Percentiles rank a stretch among this genome's conserved stretches.
Conservation (phyloP, 2,888 invertebrate species). For the Chymomyza caudatula region DNA sequence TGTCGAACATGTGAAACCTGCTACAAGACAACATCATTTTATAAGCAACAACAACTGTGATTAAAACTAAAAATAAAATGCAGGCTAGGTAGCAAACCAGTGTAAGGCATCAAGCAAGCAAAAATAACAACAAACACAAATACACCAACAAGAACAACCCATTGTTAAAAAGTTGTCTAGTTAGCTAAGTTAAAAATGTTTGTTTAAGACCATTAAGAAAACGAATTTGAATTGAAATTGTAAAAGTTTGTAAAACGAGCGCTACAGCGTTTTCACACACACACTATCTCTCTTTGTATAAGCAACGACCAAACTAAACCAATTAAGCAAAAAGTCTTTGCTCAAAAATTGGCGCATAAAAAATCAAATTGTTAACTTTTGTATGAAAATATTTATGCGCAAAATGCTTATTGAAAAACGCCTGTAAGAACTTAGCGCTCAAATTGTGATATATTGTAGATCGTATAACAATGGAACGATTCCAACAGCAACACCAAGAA, state of each 20-base stretch:
- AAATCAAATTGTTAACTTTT: slow-evolving; percentile 64
- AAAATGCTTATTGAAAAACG: slow-evolving; percentile 11
- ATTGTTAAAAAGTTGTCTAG: slow-evolving; percentile 71
- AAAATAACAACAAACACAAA: slow-evolving; percentile 27
- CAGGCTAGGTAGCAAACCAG: slow-evolving; percentile 34
- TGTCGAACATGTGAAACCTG: slow-evolving; percentile 25
- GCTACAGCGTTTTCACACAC: neutral
- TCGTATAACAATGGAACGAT: slow-evolving; percentile 23
- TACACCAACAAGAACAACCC: slow-evolving; percentile 16
- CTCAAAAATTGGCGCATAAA: slow-evolving; percentile 47
- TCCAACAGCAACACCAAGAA: slow-evolving; percentile 28
- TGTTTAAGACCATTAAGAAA: slow-evolving; percentile 34
- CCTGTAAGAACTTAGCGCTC: slow-evolving; percentile 48
- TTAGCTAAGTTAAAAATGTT: slow-evolving; percentile 59
- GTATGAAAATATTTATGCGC: slow-evolving; percentile 40
- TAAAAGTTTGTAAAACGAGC: neutral
- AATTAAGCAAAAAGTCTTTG: slow-evolving; percentile 61
- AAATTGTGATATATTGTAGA: slow-evolving; percentile 53
- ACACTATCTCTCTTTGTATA: slow-evolving; percentile 6
- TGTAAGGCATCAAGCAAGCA: slow-evolving; percentile 40
- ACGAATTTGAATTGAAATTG: slow-evolving; percentile 41
- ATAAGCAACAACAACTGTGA: slow-evolving; percentile 70
- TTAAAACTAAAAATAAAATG: slow-evolving; percentile 34
- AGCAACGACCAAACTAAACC: slow-evolving; percentile 12
- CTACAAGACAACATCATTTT: slow-evolving; percentile 10